Evolutionary conservation across 2,888 invertebrate genomes (phyloP).

Genomic region (Phaonia tiefii): DNA sequence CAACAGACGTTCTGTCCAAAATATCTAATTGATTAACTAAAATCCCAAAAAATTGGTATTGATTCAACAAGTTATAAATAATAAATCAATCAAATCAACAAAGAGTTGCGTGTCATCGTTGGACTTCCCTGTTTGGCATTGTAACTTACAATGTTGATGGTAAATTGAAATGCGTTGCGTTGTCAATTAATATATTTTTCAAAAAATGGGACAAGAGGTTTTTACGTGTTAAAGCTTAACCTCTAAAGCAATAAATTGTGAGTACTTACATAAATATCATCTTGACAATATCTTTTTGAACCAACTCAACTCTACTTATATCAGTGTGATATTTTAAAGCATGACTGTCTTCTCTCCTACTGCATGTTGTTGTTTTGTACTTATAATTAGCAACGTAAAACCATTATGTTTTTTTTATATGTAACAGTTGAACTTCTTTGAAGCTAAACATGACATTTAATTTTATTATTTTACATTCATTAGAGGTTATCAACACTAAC

Average conservation of each 20-base stretch:
- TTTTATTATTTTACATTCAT: too few species aligned
- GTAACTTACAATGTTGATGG: background rate
- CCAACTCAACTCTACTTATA: background rate
- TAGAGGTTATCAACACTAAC: too few species aligned
- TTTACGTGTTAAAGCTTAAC: conserved; percentile 10
- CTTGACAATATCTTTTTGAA: too few species aligned
- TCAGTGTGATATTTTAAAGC: background rate
- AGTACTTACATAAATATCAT: conserved; percentile 2
- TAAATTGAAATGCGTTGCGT: conserved; percentile 7
- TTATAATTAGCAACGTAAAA: too few species aligned
- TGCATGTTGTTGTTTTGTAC: background rate
- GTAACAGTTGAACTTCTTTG: too few species aligned
- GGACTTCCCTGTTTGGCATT: background rate
- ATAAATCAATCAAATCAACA: background rate
- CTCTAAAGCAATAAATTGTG: conserved; percentile 5
- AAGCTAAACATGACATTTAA: too few species aligned
- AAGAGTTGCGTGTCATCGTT: background rate
- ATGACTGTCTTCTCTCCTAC: background rate
- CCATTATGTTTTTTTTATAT: too few species aligned
- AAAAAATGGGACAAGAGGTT: conserved; percentile 28
- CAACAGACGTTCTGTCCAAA: too few species aligned
- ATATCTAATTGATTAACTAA: background rate
- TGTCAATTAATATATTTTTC: conserved; percentile 28
- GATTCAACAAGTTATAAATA: background rate
- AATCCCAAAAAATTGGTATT: background rate